These are phyloP conservation scores for Takifugu bimaculatus DNA, from an alignment of 2,113 vertebrate species.

Conservation along the genomic window DNA sequence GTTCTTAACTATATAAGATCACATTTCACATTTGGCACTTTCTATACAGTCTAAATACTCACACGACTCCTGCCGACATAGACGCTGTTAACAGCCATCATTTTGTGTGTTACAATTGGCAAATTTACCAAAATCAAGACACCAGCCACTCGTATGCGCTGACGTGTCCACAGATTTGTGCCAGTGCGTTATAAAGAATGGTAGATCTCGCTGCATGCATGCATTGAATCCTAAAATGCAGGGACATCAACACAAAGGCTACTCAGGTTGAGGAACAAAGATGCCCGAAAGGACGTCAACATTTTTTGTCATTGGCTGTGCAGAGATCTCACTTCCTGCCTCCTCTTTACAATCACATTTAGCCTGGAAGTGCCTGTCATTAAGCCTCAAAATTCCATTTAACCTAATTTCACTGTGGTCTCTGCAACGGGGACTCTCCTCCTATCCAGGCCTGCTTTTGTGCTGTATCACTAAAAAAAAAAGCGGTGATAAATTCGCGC, in stretches of 20 bases:
- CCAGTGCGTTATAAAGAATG: no score
- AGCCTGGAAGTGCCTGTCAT: conserved; percentile 6
- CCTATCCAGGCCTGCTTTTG: conserved; percentile 8
- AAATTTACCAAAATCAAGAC: no score
- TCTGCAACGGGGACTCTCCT: conserved; percentile 1
- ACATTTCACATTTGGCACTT: no score
- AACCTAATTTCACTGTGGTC: conserved; percentile 4
- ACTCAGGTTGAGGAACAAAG: not conserved
- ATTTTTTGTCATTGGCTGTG: not conserved
- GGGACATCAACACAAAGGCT: not conserved
- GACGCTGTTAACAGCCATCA: no score
- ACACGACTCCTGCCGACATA: no score
- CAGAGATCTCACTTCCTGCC: not conserved
- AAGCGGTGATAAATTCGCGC: conserved; percentile 4
- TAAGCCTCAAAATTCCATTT: conserved; percentile 20
- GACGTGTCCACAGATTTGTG: no score
- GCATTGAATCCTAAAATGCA: no score
- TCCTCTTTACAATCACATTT: conserved; percentile 2
- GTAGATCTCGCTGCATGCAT: no score
- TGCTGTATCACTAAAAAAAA: conserved; percentile 6
- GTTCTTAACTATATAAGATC: no score
- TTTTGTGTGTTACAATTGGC: no score
- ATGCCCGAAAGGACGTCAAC: not conserved
- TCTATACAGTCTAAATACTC: no score
- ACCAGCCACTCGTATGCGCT: no score